These are phyloP conservation scores for Dolichotis patagonum DNA, from an alignment of 2,113 vertebrate genomes.

Conservation along the genomic window DNA sequence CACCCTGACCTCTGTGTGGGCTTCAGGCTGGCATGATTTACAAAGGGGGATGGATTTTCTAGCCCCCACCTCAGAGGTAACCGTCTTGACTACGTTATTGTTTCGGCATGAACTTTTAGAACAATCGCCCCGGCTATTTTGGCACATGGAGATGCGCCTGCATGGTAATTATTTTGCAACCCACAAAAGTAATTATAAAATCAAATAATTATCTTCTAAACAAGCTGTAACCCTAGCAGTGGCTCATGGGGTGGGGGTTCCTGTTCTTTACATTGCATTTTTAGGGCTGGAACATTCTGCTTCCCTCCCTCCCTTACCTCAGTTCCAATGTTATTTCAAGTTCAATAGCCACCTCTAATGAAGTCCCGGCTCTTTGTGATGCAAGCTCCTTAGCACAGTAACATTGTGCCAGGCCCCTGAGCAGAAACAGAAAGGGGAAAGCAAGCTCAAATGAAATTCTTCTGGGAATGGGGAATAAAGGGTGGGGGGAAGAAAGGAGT, in stretches of 20 bases:
- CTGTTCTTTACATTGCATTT: constrained; percentile 56
- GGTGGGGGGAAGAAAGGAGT: background rate
- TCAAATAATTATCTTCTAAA: constrained; percentile 80
- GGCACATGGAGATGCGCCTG: constrained; percentile 76
- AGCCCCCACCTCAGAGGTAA: constrained; percentile 65
- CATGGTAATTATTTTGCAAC: constrained; percentile 81
- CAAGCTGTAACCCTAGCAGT: constrained; percentile 65
- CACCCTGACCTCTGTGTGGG: constrained; percentile 44
- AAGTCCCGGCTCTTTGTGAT: constrained; percentile 19
- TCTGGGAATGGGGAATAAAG: background rate
- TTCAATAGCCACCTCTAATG: background rate
- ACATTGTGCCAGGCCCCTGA: background rate
- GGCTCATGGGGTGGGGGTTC: constrained; percentile 54
- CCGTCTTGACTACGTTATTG: constrained; percentile 54
- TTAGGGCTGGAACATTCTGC: background rate
- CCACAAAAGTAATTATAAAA: constrained; percentile 84
- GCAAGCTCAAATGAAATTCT: background rate
- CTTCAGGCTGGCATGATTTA: background rate
- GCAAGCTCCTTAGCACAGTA: constrained; percentile 1
- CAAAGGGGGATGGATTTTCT: background rate
- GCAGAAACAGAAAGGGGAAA: background rate
- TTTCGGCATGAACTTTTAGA: constrained; percentile 65
- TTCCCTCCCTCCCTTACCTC: background rate
- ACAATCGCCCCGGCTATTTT: constrained; percentile 78
- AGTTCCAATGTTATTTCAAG: constrained; percentile 50